Evolutionary conservation across 2,797 vertebrate species (phyloP).

Genomic region (Psittacula echo): DNA sequence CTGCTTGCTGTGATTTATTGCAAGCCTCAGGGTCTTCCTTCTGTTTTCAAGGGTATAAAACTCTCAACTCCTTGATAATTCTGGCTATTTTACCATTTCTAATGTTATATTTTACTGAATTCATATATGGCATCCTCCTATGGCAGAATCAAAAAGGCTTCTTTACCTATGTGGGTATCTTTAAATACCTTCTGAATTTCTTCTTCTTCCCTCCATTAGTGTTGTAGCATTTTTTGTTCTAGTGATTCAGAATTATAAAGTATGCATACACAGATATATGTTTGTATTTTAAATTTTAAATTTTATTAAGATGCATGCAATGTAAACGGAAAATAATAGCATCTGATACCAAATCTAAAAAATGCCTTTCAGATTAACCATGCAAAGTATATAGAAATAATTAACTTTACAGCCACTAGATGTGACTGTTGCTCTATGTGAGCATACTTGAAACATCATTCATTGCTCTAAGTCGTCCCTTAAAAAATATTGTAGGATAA

Average conservation of each 20-base stretch:
- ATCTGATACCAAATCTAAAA: neutral
- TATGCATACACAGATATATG: neutral
- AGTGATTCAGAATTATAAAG: neutral
- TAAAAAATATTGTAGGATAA: neutral
- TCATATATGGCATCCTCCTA: neutral
- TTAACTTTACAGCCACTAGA: constrained; percentile 39
- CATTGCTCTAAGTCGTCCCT: neutral
- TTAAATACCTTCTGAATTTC: neutral
- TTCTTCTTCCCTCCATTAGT: neutral
- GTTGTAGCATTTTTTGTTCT: neutral
- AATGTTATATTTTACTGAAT: neutral
- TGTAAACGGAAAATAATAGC: neutral
- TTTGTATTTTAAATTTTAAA: neutral
- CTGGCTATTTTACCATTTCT: neutral
- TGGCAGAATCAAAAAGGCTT: neutral
- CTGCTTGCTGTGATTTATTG: neutral
- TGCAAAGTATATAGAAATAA: neutral
- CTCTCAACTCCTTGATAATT: neutral
- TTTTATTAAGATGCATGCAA: neutral
- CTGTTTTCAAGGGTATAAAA: neutral
- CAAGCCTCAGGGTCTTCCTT: neutral
- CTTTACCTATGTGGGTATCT: neutral
- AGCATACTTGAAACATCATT: neutral
- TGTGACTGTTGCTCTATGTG: constrained; percentile 37
- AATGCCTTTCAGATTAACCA: neutral